Conservation (phyloP, 2,888 invertebrate genomes). For the Drosophila lacicola region DNA sequence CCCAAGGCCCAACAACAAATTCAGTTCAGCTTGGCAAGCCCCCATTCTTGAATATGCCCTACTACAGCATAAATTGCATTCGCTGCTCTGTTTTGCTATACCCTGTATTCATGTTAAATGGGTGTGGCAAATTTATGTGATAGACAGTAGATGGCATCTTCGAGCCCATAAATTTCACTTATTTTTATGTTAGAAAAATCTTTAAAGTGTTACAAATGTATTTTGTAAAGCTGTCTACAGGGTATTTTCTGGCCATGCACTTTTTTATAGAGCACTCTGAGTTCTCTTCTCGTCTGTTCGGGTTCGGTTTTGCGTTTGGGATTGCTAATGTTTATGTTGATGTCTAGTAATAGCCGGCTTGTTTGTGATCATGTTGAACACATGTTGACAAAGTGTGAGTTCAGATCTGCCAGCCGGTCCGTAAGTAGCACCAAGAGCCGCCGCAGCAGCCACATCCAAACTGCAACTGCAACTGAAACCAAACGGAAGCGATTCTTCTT, state of each 20-base stretch:
- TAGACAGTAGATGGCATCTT: not conserved
- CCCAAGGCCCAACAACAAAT: constrained; percentile 33
- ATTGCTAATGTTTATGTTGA: constrained; percentile 54
- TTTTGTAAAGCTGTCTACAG: not conserved
- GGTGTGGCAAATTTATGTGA: not conserved
- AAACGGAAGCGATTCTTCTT: constrained; percentile 62
- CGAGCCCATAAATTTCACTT: not conserved
- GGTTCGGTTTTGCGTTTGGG: constrained; percentile 5
- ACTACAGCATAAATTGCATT: constrained; percentile 33
- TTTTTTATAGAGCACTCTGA: not conserved
- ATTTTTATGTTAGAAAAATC: not conserved
- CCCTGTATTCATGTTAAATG: not conserved
- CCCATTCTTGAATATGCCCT: not conserved
- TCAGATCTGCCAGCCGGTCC: constrained; percentile 29
- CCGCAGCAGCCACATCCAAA: constrained; percentile 18
- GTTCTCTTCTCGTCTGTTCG: not conserved
- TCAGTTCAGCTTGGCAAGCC: constrained; percentile 5
- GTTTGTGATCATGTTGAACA: constrained; percentile 75
- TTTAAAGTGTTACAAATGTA: no score
- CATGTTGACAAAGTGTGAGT: constrained; percentile 70
- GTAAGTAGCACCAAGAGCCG: constrained; percentile 28
- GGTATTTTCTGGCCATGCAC: not conserved
- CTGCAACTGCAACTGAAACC: constrained; percentile 67
- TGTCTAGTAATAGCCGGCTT: constrained; percentile 56
- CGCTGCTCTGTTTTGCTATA: not conserved